A percentile compares a stretch with the other conserved stretches of the same genome.
These are phyloP conservation scores for Sebastes glaucus DNA, from an alignment of 2,797 vertebrate species.

Conservation along the genomic window DNA sequence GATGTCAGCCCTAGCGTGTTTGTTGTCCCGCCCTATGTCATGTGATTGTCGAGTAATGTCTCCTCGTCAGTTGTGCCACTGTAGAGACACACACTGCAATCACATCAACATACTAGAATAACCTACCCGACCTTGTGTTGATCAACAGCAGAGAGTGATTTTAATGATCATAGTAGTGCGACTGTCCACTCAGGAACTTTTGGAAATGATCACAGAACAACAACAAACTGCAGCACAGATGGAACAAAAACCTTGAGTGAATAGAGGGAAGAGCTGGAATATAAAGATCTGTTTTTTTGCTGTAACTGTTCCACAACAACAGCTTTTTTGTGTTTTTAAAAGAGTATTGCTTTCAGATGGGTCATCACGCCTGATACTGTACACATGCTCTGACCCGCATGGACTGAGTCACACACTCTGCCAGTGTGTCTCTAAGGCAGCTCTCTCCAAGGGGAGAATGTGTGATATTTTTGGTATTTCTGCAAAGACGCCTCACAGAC, in stretches of 20 bases:
- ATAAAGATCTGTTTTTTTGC: background rate
- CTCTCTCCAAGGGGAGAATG: slow-evolving; percentile 36
- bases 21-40: slow-evolving; percentile 72
- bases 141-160: slow-evolving; percentile 20
- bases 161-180: slow-evolving; percentile 7
- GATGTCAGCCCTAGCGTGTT: slow-evolving; percentile 78
- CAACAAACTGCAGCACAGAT: background rate
- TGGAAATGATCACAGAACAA: slow-evolving; percentile 6
- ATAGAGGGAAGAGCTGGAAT: background rate
- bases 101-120: slow-evolving; percentile 46
- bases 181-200: background rate
- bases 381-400: background rate
- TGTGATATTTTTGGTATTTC: slow-evolving; percentile 68
- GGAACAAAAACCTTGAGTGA: background rate
- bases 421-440: slow-evolving; percentile 8
- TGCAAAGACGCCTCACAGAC: slow-evolving; percentile 45
- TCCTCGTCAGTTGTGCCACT: slow-evolving; percentile 57
- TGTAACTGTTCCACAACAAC: background rate
- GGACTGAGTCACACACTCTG: slow-evolving; percentile 11
- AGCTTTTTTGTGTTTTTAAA: background rate
- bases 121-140: background rate
- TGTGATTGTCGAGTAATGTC: slow-evolving; percentile 77
- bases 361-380: background rate
- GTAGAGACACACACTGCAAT: slow-evolving; percentile 47
- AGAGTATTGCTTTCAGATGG: slow-evolving; percentile 16